Base-by-base conservation (phyloP, 2,888 invertebrate genomes). In the Cabera pusaria region DNA sequence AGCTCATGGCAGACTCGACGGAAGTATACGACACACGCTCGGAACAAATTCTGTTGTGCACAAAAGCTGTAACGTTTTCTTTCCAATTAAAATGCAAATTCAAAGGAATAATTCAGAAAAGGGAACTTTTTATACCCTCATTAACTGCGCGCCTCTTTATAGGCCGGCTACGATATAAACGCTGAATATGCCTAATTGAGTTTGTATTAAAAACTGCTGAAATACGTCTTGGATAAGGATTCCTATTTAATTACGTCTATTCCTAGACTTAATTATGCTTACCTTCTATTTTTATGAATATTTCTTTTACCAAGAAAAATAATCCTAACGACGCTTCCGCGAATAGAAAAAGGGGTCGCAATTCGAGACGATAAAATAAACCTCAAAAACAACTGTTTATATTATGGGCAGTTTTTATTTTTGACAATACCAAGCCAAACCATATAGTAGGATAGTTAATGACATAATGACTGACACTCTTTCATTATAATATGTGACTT, bases 41-140 rank as follows among this genome's bases (percentile, higher is more conserved):
- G 7, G 8, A 41, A 32, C 38, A 26, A 32, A 33, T 41, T 38
- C 35, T 41, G 58, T 66, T 63, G 56, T 59, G 41, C 48, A 66
- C 45, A 53, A 53, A 57, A 58, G 56, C 59, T 59, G 44, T 59
- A 57, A 54, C 54, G 64, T 65, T 74, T 71, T 72, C 69, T 72
- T 74, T 68, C 60, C 65, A 72, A 77, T 81, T 73, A 73, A 80
- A 75, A 78, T 80, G 79, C 64, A 72, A 80, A 81, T 81, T 72
- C 52, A 42, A 50, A 61, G 59, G 57, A 68, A 79, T 81, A 77
- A 72, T 68, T 80, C 64, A 68, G 65, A 64, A 67, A 68, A 66
- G 56, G 64, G 61, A 64, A 69, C 60, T 71, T 73, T 76, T 77
- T 73, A 71, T 73, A 60, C 62, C 60, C 71, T 73, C 72, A 74